Evolutionary conservation across 2,888 invertebrate genomes (phyloP), one percentile per base, ranked within the genome.

Genomic region (Onthophagus sagittarius): DNA sequence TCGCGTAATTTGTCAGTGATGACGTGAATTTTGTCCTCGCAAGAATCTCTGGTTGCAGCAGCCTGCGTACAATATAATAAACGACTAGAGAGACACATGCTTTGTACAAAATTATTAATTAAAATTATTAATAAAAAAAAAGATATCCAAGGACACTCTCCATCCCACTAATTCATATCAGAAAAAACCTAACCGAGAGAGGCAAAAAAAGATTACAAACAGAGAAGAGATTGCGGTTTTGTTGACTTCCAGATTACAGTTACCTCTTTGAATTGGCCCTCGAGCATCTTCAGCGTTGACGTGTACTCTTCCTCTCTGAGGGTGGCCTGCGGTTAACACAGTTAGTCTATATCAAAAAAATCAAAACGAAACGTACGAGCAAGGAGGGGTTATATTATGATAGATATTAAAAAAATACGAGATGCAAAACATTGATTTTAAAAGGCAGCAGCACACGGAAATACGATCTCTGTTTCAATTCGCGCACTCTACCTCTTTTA

Each of bases 261-360:
- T 94, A 97, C 97, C 96, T 97, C 96, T 92, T 94, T 94, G 82
- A 97, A 91, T 87, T 94, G 93, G 87, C 92, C 91, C 87, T 93
- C 93, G 88, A 96, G 90, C 84, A 92, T 89, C 90, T 96, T 95
- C 85, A 96, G 94, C 88, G 95, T 95, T 86, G 91, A 91, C 86
- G 95, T 94, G 89, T 93, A 96, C 81, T 94, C 92, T 88, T 97
- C 97, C 89, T 98, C 97, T 87, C 96, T 94, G 89, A 96, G 93
- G 84, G 96, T 95, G 83, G 97, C 96, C 96, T 97, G 89, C 84
- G 81, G 11, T 84, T 85, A 85, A 81, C 23, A 23, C 77, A 78
- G 81, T 82, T 83, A 82, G 81, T 82, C 14, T 31, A 67, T n/a
- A 67, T 67, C 15, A 67, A 67, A 77, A 84, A 67, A 81, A 78